phyloP scores from a whole-genome alignment of 2,888 invertebrate genomes.

The Leucania comma region DNA sequence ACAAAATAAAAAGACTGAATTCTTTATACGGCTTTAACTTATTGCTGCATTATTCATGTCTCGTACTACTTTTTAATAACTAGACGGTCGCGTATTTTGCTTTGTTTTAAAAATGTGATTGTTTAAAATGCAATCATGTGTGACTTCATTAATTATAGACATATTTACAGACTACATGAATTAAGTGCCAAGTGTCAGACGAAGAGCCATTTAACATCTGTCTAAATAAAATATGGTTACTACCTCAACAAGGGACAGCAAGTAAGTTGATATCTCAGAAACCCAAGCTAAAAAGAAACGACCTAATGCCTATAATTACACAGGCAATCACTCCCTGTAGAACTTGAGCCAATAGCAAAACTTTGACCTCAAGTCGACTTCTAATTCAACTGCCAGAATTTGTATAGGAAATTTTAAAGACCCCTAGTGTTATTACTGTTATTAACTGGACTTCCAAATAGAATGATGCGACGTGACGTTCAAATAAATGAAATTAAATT shows the following conservation, averaged over 20 bases:
- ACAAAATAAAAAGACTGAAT: neutral
- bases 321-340: too few species aligned
- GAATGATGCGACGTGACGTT: too few species aligned
- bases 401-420: neutral
- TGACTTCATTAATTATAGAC: slow-evolving; percentile 1
- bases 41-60: slow-evolving; percentile 6
- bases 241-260: neutral
- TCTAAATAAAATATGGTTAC: neutral
- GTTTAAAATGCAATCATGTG: neutral
- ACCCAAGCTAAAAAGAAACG: neutral
- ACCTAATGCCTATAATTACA: neutral
- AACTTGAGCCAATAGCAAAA: too few species aligned
- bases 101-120: slow-evolving; percentile 8
- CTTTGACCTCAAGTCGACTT: too few species aligned
- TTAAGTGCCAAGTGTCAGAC: neutral
- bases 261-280: too few species aligned
- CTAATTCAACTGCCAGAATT: too few species aligned
- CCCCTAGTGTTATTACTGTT: neutral
- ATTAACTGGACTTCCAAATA: neutral
- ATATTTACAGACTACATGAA: neutral
- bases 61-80: slow-evolving; percentile 7
- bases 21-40: neutral
- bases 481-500: neutral
- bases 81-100: slow-evolving; percentile 1
- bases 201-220: neutral